phyloP scores from a whole-genome alignment of 2,888 invertebrate genomes.

The Drosophila siamana region DNA sequence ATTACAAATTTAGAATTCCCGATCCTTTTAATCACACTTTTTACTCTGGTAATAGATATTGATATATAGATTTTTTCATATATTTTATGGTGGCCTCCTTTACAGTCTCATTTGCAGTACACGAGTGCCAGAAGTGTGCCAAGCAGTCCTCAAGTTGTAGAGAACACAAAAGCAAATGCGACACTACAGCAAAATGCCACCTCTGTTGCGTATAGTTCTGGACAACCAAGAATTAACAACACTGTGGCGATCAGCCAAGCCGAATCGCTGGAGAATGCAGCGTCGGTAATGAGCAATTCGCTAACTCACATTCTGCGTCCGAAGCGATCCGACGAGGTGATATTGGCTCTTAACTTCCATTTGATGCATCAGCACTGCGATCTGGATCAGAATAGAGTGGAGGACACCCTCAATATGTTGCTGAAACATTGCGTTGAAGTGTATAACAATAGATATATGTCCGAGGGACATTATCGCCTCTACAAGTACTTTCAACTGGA shows the following conservation, averaged over 20 bases:
- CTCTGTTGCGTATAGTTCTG: not conserved
- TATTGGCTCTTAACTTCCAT: conserved; percentile 39
- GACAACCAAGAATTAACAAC: not conserved
- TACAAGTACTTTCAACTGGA: conserved; percentile 58
- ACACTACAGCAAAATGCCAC: not conserved
- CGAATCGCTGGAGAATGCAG: conserved; percentile 2
- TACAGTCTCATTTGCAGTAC: conserved; percentile 9
- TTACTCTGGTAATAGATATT: conserved; percentile 40
- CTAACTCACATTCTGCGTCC: conserved; percentile 30
- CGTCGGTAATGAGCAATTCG: not conserved
- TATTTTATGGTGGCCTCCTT: not conserved
- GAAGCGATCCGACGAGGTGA: conserved; percentile 25
- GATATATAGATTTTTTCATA: too few species aligned
- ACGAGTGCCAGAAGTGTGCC: conserved; percentile 6
- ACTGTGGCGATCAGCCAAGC: not conserved
- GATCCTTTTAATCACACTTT: not conserved
- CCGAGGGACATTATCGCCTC: conserved; percentile 40
- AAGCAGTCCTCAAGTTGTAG: not conserved
- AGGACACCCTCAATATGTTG: not conserved
- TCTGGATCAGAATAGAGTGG: conserved; percentile 30
- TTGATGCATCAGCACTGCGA: conserved; percentile 52
- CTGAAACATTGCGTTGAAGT: conserved; percentile 51
- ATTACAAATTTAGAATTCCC: conserved; percentile 5
- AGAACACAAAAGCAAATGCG: not conserved
- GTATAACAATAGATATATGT: conserved; percentile 30